Base-by-base conservation (phyloP, 37 sponge, comb jelly and placozoan species). In the Eunapius fragilis region DNA sequence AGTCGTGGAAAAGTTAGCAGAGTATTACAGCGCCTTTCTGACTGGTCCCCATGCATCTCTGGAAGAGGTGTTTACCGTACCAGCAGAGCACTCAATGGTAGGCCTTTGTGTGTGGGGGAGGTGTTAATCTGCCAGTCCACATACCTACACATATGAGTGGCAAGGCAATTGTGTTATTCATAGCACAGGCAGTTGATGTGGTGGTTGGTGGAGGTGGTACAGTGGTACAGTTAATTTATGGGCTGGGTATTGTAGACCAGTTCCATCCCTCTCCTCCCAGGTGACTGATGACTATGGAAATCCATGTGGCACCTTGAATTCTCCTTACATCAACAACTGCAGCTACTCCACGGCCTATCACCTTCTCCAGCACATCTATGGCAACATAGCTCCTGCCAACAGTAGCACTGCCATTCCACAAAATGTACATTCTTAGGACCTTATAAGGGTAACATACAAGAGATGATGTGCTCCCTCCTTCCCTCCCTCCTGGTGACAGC, bases 281-380 rank as follows among this genome's bases (percentile, higher is more conserved):
- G 45, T 77, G 12, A 41, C 79, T 77, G 38, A 77, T 14, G 31
- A 77, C 27, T 38, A 35, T 34, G 31, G 31, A 0, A 22, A 87
- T 69, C 4, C 75, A 4, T 95, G 96, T 36, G 19, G 9, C 26
- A 13, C 68, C 49, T 48, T 82, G 3, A 70, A 69, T 0, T 13
- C 88, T n/a, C 96, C 96, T 3, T 95, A 74, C 81, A 92, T 95
- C 80, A 84, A 84, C 82, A 92, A 92, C 81, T 95, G 96, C 67
- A 75, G 67, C 85, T 92, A 85, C 37, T 75, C 91, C 25, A 71
- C 89, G 24, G 93, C 91, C 41, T 85, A 81, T 72, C 9, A 87
- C 76, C 37, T 92, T 30, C 69, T 95, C 10, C 69, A 87, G 28
- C 91, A 90, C 74, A 92, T 95, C 24, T 95, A 95, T 82, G 83